Percentiles rank a stretch among this genome's conserved stretches.
Evolutionary conservation across 2,797 vertebrate genomes (phyloP).

Genomic region (Rhinella marina): DNA sequence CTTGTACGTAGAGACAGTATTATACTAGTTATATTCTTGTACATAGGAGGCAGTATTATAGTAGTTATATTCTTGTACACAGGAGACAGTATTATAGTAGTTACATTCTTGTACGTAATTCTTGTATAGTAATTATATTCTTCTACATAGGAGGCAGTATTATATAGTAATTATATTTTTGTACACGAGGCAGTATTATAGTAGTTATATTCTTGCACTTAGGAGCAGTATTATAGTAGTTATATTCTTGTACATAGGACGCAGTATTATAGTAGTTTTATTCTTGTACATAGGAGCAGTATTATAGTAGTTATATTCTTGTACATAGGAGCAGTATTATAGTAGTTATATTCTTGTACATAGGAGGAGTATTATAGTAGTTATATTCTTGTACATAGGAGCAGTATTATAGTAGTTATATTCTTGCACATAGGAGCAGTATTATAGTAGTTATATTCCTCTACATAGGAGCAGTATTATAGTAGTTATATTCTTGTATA

Average conservation of each 20-base stretch:
- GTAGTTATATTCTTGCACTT: neutral
- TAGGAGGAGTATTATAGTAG: neutral
- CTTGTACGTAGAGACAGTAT: neutral
- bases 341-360: conserved; percentile 17
- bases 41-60: neutral
- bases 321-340: conserved; percentile 6
- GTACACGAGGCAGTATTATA: neutral
- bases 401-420: conserved; percentile 4
- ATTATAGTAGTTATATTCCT: conserved; percentile 14
- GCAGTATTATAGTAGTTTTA: conserved; percentile 14
- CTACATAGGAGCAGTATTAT: neutral
- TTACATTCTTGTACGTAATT: neutral
- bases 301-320: conserved; percentile 11
- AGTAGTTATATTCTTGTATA: conserved; percentile 5
- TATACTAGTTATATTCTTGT: neutral
- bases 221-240: neutral
- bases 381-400: conserved; percentile 3
- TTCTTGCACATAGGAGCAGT: conserved; percentile 4
- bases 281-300: conserved; percentile 2
- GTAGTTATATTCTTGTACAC: conserved; percentile 12
- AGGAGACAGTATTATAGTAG: neutral
- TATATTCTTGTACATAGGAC: neutral
- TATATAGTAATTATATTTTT: conserved; percentile 15
- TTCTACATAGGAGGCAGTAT: neutral
- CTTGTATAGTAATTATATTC: conserved; percentile 8